Percentiles rank a stretch among this genome's conserved stretches.
These are phyloP conservation scores for Carassius auratus DNA, from an alignment of 2,113 vertebrate genomes.

Conservation along the genomic window DNA sequence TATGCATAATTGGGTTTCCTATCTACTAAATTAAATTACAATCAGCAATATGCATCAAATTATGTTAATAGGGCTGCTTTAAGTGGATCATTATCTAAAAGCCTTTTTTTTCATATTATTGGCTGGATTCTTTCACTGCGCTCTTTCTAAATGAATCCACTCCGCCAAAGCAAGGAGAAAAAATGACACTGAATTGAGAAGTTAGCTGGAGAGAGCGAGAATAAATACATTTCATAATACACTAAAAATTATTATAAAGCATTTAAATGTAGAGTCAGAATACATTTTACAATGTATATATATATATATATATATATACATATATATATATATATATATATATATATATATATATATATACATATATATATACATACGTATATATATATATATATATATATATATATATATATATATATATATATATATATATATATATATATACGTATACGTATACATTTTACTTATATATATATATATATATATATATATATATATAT, in stretches of 20 bases:
- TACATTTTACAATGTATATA: not conserved
- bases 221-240: slow-evolving; percentile 16
- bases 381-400: too few species aligned
- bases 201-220: slow-evolving; percentile 35
- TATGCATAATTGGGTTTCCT: slow-evolving; percentile 60
- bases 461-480: too few species aligned
- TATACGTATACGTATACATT: too few species aligned
- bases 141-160: slow-evolving; percentile 74
- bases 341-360: too few species aligned
- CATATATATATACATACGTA: too few species aligned
- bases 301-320: too few species aligned
- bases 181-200: slow-evolving; percentile 38
- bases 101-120: slow-evolving; percentile 70
- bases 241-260: not conserved
- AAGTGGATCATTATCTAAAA: slow-evolving; percentile 78
- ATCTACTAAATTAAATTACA: slow-evolving; percentile 63
- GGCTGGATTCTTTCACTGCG: slow-evolving; percentile 71
- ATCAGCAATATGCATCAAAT: slow-evolving; percentile 71
- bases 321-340: too few species aligned
- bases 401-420: too few species aligned
- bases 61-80: slow-evolving; percentile 74
- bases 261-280: not conserved
- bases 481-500: too few species aligned
- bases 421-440: too few species aligned
- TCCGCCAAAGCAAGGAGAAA: slow-evolving; percentile 69